Evolutionary conservation across 53 echinoderm and acorn worm species (phyloP).

Genomic region (Temnopleurus reevesii): DNA sequence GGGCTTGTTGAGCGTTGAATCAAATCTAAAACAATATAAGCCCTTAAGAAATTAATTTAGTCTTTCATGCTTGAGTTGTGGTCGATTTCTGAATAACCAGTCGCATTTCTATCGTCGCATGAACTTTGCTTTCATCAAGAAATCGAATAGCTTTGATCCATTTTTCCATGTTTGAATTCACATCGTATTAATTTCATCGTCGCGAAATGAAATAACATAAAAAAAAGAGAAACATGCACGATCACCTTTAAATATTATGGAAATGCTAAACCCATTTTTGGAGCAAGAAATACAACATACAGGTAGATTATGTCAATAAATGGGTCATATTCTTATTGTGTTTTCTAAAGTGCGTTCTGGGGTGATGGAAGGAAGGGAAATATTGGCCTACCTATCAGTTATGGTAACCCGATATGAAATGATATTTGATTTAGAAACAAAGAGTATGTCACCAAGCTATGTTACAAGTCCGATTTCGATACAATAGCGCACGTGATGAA

Average conservation of each 20-base stretch:
- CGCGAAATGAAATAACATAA: neutral
- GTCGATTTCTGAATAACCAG: too few species aligned
- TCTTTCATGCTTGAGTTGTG: too few species aligned
- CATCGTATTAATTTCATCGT: slow-evolving; percentile 43
- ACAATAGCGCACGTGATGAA: too few species aligned
- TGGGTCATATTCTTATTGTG: slow-evolving; percentile 49
- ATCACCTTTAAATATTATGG: slow-evolving; percentile 33
- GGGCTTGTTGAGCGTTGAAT: too few species aligned
- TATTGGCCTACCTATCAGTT: neutral
- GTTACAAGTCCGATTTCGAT: too few species aligned
- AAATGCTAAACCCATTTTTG: slow-evolving; percentile 33
- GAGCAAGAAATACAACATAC: slow-evolving; percentile 3
- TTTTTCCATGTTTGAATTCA: slow-evolving; percentile 9
- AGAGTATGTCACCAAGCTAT: neutral
- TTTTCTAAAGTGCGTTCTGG: slow-evolving; percentile 41
- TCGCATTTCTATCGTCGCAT: neutral
- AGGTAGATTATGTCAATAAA: slow-evolving; percentile 34
- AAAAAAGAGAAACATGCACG: neutral
- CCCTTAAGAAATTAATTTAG: too few species aligned
- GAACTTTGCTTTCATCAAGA: slow-evolving; percentile 4
- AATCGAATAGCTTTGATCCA: neutral
- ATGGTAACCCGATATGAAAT: slow-evolving; percentile 33
- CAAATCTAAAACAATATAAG: too few species aligned
- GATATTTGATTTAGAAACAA: slow-evolving; percentile 37
- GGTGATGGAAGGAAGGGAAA: slow-evolving; percentile 36